A percentile compares a stretch with the other conserved stretches of the same genome.
Evolutionary conservation across 2,888 invertebrate genomes (phyloP).

Genomic region (Unio delphinus): DNA sequence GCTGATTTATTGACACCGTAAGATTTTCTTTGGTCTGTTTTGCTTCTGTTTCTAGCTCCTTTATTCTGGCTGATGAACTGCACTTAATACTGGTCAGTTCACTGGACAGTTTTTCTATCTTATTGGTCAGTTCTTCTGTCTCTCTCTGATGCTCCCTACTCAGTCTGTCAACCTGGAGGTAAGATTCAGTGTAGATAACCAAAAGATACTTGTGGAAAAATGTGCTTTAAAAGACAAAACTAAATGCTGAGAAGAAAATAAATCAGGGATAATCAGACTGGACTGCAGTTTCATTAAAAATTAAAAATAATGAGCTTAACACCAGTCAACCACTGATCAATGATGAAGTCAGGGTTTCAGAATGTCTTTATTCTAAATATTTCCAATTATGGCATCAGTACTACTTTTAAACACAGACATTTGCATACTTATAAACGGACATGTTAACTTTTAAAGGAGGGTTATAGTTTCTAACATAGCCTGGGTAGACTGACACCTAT

Average conservation of each 20-base stretch:
- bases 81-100: conserved; percentile 33
- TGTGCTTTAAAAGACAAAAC: background rate
- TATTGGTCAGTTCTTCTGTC: conserved; percentile 33
- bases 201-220: background rate
- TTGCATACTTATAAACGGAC: too few relatives aligned
- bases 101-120: conserved; percentile 31
- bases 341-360: too few relatives aligned
- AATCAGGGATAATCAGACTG: background rate
- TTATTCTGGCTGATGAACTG: conserved; percentile 26
- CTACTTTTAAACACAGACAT: too few relatives aligned
- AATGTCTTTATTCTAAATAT: too few relatives aligned
- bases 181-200: background rate
- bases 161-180: conserved; percentile 44
- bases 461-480: too few relatives aligned
- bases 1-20: conserved; percentile 15
- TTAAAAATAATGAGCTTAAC: background rate
- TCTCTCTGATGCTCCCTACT: conserved; percentile 49
- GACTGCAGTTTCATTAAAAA: background rate
- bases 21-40: conserved; percentile 26
- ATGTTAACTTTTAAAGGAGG: too few relatives aligned
- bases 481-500: too few relatives aligned
- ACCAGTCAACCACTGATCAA: too few relatives aligned
- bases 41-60: conserved; percentile 39
- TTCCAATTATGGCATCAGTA: too few relatives aligned
- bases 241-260: background rate